Conservation (phyloP, 2,113 vertebrate genomes). For the Scomber japonicus region DNA sequence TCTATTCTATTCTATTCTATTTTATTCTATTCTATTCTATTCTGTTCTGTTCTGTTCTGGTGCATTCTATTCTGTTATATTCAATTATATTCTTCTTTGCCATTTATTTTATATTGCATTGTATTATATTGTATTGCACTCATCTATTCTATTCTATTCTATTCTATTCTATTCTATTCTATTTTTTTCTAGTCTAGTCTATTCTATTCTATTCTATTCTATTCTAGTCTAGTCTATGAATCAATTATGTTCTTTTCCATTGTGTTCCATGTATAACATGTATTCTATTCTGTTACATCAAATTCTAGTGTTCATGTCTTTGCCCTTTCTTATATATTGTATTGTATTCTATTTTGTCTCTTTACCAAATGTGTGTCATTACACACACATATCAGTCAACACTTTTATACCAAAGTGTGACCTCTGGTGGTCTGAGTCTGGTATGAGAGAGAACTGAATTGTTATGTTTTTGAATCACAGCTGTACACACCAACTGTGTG, state of each 20-base stretch:
- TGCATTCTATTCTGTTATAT: not conserved
- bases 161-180: too few species aligned
- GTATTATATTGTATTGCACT: conserved; percentile 10
- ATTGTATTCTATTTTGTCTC: too few species aligned
- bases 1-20: conserved; percentile 36
- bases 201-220: conserved; percentile 3
- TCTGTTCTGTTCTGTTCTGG: not conserved
- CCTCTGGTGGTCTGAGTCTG: conserved; percentile 36
- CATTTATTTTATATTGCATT: too few species aligned
- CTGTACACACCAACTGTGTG: too few species aligned
- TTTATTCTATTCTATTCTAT: conserved; percentile 17
- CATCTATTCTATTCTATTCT: too few species aligned
- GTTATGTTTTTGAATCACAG: too few species aligned
- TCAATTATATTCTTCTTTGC: not conserved
- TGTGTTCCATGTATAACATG: not conserved
- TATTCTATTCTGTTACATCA: not conserved
- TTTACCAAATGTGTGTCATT: too few species aligned
- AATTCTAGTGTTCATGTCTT: not conserved
- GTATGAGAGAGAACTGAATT: not conserved
- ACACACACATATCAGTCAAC: not conserved
- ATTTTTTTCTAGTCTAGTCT: too few species aligned
- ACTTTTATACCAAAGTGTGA: conserved; percentile 30
- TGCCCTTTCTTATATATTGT: too few species aligned
- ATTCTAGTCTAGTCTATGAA: conserved; percentile 3
- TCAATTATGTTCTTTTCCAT: not conserved